phyloP scores from a whole-genome alignment of 2,797 vertebrate genomes.

The Loris lydekkerianus region DNA sequence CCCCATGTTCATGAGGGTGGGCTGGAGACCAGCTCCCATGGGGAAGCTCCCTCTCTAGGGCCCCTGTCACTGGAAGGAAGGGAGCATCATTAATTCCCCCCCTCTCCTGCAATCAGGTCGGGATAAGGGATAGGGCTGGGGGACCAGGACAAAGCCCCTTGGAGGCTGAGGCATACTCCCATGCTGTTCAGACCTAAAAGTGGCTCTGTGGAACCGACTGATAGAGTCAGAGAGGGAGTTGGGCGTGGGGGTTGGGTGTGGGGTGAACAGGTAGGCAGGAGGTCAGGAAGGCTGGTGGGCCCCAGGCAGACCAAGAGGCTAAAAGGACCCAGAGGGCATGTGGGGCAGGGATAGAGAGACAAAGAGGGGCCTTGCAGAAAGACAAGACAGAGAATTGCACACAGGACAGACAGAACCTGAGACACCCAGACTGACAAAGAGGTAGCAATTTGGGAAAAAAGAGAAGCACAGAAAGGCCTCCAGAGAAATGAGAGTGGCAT shows the following conservation, averaged over 20 bases:
- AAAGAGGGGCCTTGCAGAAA: slow-evolving; percentile 28
- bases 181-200: slow-evolving; percentile 84
- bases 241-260: background rate
- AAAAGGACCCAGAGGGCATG: background rate
- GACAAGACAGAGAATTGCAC: background rate
- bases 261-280: accelerated
- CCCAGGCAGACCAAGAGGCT: background rate
- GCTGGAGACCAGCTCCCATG: background rate
- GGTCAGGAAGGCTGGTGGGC: slow-evolving; percentile 28
- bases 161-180: slow-evolving; percentile 69
- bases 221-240: slow-evolving; percentile 47
- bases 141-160: slow-evolving; percentile 70
- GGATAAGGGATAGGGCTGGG: background rate
- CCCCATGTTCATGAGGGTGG: background rate
- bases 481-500: slow-evolving; percentile 58
- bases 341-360: background rate
- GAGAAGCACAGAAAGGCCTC: slow-evolving; percentile 70
- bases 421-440: slow-evolving; percentile 81
- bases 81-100: accelerated
- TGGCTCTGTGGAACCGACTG: slow-evolving; percentile 84
- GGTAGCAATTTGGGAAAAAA: slow-evolving; percentile 78
- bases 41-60: background rate
- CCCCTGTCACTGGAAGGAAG: background rate
- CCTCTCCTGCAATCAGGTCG: background rate
- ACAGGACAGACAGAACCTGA: slow-evolving; percentile 75